phyloP scores from a whole-genome alignment of 2,888 invertebrate species.

The Coronaproctus castanopsis region DNA sequence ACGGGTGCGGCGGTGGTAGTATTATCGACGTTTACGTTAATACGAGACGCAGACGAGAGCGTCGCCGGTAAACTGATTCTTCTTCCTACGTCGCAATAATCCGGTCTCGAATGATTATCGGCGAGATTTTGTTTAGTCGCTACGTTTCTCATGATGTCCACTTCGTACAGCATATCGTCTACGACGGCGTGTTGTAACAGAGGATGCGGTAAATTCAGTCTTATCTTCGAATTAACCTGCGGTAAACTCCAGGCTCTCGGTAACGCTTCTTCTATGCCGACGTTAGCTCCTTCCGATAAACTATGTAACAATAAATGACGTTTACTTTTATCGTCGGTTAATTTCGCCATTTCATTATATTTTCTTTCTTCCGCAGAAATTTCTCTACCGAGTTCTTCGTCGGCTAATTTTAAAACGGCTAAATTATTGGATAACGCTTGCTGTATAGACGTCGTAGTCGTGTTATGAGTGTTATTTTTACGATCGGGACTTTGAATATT shows the following conservation, averaged over 20 bases:
- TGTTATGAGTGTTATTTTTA: constrained; percentile 14
- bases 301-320: background rate
- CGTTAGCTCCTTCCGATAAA: background rate
- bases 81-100: constrained; percentile 13
- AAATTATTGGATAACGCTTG: background rate
- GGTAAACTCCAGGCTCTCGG: constrained; percentile 60
- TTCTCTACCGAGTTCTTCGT: background rate
- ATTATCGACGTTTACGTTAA: background rate
- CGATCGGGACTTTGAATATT: constrained; percentile 39
- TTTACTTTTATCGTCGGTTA: background rate
- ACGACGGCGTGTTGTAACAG: constrained; percentile 69
- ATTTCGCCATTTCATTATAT: background rate
- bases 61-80: constrained; percentile 26
- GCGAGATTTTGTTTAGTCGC: constrained; percentile 34
- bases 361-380: background rate
- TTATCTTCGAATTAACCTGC: constrained; percentile 29
- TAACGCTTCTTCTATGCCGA: constrained; percentile 24
- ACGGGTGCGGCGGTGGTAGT: background rate
- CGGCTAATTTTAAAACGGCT: background rate
- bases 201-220: constrained; percentile 50
- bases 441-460: background rate
- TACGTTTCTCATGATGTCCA: constrained; percentile 66
- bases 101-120: constrained; percentile 13
- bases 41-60: constrained; percentile 1
- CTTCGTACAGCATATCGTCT: constrained; percentile 55